Evolutionary conservation across 2,113 vertebrate species (phyloP), one percentile per base, ranked within the genome.

Genomic region (Arizona elegans): DNA sequence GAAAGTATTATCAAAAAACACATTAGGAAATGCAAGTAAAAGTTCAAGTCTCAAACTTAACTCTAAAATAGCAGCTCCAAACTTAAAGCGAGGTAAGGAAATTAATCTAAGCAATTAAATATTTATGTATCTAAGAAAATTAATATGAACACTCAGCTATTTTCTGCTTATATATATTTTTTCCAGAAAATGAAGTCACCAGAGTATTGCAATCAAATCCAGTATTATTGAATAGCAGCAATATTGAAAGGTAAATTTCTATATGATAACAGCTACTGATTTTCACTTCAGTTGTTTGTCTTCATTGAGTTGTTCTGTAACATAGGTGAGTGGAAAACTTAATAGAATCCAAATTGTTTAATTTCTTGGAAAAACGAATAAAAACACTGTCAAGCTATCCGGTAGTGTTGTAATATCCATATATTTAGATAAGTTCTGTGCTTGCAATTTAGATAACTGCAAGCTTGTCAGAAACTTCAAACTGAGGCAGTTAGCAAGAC

Each of bases 201-300:
- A 97, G 95, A 95, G 94, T 94, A 86, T 55, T 95, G 2, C 95
- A 96, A 53, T 97, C 97, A 43, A 97, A 97, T 95, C 97, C 95
- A 89, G 94, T 97, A 23, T 89, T 96, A 24, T 97, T 98, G 38
- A 43, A 43, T 0, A 92, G 94, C 86, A 93, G 96, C n/a, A 96
- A 96, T 0, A 70, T 95, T 94, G 98, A 98, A 91, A 98, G 98
- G 99, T 99, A 98, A 91, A 93, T 87, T 87, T n/a, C 56, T 10
- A 3, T 24, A 62, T 65, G 50, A 43, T 86, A 0, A 10, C 38
- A 53, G 19, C n/a, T 81, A 81, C 8, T 85, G 62, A 12, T 55
- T 85, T 21, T 19, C 53, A 50, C 1, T 81, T 19, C 26, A 70
- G 54, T 11, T 65, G 19, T n/a, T 38, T 24, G 6, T 85, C 50